Conservation (phyloP, 1,140 invertebrate genomes). For the Drosophila setifemur region DNA sequence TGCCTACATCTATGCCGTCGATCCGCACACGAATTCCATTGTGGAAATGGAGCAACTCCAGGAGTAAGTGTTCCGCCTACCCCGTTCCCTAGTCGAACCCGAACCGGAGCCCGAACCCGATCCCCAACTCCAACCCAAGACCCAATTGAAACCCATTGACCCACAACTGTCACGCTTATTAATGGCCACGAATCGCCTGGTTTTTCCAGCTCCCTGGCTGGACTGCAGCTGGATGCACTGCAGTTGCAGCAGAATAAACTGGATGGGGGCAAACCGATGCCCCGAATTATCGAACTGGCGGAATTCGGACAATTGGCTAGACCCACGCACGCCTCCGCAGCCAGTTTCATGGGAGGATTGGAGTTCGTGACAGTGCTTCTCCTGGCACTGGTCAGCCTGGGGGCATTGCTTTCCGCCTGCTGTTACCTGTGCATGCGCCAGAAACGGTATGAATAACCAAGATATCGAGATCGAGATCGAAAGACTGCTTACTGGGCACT, state of each 20-base stretch:
- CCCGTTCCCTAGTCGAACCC: neutral
- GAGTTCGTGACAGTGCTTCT: slow-evolving; percentile 91
- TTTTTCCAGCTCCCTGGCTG: slow-evolving; percentile 46
- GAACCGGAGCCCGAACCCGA: neutral
- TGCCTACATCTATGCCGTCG: slow-evolving; percentile 92
- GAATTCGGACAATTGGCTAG: slow-evolving; percentile 82
- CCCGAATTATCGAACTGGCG: slow-evolving; percentile 85
- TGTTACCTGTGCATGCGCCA: slow-evolving; percentile 89
- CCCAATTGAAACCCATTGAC: slow-evolving; percentile 9
- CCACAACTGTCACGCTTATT: slow-evolving; percentile 18
- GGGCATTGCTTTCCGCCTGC: slow-evolving; percentile 89
- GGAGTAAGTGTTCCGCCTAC: slow-evolving; percentile 85
- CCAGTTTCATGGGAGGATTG: slow-evolving; percentile 85
- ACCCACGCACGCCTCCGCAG: slow-evolving; percentile 45
- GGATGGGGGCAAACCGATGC: slow-evolving; percentile 55
- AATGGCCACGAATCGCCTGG: slow-evolving; percentile 3
- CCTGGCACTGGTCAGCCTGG: slow-evolving; percentile 90
- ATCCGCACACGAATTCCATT: slow-evolving; percentile 90
- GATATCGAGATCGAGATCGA: slow-evolving; percentile 22
- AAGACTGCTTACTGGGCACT: slow-evolving; percentile 11
- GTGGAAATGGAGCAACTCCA: slow-evolving; percentile 91
- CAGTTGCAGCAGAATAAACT: slow-evolving; percentile 64
- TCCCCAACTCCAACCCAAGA: neutral
- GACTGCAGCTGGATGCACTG: slow-evolving; percentile 69
- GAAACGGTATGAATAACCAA: slow-evolving; percentile 85